Evolutionary conservation across 2,797 vertebrate species (phyloP).

Genomic region (Sebastiscus albofasciatus): DNA sequence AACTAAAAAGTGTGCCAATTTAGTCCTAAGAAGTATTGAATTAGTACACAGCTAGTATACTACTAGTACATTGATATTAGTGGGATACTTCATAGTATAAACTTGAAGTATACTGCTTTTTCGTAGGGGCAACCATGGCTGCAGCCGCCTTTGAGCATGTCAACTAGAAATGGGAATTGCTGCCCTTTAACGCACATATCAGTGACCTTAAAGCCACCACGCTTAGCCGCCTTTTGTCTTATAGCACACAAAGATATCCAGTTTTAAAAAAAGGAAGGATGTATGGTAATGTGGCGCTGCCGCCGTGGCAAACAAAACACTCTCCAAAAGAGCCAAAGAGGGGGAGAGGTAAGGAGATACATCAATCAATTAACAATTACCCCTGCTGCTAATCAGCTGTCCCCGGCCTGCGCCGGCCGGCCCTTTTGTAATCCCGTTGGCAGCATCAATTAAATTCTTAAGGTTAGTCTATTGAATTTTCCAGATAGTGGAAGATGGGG

Average conservation of each 20-base stretch:
- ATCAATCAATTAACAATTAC: conserved; percentile 89
- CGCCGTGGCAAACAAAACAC: conserved; percentile 73
- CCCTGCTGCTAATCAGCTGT: conserved; percentile 87
- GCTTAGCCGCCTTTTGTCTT: conserved; percentile 72
- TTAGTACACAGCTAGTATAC: too few relatives aligned
- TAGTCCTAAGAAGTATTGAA: too few relatives aligned
- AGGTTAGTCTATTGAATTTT: conserved; percentile 90
- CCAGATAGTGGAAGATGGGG: conserved; percentile 72
- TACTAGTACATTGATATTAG: too few relatives aligned
- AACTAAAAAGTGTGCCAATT: too few relatives aligned
- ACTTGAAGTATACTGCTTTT: too few relatives aligned
- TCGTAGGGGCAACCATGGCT: background rate
- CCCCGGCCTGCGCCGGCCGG: conserved; percentile 74
- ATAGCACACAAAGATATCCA: conserved; percentile 57
- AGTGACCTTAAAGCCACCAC: conserved; percentile 62
- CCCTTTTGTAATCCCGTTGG: conserved; percentile 82
- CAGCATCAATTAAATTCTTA: conserved; percentile 89
- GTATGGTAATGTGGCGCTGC: conserved; percentile 77
- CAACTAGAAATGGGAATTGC: conserved; percentile 27
- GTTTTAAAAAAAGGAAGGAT: conserved; percentile 18
- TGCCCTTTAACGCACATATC: conserved; percentile 37
- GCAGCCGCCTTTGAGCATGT: conserved; percentile 40
- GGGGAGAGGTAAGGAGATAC: conserved; percentile 82
- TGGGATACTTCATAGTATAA: too few relatives aligned
- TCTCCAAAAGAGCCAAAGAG: conserved; percentile 79